Conservation (phyloP, 2,888 invertebrate species). For the Agrotis segetum region DNA sequence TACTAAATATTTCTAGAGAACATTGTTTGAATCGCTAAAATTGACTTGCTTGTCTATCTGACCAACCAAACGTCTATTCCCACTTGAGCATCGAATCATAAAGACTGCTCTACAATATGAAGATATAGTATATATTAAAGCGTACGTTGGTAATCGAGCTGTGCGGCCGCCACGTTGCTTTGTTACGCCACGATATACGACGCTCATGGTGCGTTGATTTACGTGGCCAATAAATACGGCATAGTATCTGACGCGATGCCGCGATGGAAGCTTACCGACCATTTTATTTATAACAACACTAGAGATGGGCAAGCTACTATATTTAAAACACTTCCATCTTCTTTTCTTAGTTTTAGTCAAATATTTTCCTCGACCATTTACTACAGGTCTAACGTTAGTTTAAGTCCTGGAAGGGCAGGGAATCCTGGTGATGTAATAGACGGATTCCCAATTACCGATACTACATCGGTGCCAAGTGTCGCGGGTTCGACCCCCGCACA, state of each 20-base stretch:
- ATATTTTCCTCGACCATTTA: background rate
- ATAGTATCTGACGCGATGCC: conserved; percentile 21
- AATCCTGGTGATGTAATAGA: background rate
- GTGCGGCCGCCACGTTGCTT: conserved; percentile 20
- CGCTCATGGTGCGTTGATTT: conserved; percentile 28
- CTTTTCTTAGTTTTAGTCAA: background rate
- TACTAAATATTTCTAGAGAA: too few relatives aligned
- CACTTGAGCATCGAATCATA: conserved; percentile 5
- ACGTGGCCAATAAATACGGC: conserved; percentile 36
- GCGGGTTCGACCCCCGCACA: too few relatives aligned
- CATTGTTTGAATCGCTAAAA: too few relatives aligned
- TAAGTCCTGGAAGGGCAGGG: background rate
- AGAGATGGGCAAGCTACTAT: background rate
- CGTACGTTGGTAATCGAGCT: background rate
- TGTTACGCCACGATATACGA: conserved; percentile 40
- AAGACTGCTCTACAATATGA: conserved; percentile 1
- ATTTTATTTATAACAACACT: conserved; percentile 34
- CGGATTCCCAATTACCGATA: too few relatives aligned
- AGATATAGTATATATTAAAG: conserved; percentile 1
- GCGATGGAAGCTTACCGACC: conserved; percentile 5
- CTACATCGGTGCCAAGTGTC: too few relatives aligned
- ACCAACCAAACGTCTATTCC: background rate
- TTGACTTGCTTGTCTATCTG: background rate
- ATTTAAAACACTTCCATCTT: background rate
- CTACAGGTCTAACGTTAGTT: background rate